Conservation (phyloP, 2,797 vertebrate species). For the Dromococcyx pavoninus region DNA sequence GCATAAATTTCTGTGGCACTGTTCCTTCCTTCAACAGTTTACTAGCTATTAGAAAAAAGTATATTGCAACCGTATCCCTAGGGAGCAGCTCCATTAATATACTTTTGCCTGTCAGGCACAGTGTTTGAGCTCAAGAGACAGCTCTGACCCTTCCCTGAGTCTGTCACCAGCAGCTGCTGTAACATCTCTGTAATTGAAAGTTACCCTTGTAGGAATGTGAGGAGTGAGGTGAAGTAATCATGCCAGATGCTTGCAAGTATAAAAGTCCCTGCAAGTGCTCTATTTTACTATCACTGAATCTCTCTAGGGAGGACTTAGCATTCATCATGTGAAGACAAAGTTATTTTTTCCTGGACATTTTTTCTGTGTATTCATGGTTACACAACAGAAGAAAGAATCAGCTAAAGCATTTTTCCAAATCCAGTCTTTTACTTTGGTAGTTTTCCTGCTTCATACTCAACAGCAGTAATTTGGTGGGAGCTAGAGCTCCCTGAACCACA, state of each 20-base stretch:
- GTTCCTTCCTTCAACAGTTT: background rate
- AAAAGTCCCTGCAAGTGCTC: background rate
- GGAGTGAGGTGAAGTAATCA: conserved; percentile 2
- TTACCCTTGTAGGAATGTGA: background rate
- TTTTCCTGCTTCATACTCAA: background rate
- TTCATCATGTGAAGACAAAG: background rate
- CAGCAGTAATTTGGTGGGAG: background rate
- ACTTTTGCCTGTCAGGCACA: background rate
- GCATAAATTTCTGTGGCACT: background rate
- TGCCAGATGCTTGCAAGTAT: background rate
- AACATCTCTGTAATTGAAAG: conserved; percentile 29
- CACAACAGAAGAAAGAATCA: background rate
- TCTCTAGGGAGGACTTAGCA: conserved; percentile 12
- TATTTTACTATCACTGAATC: background rate
- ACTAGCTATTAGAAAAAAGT: background rate
- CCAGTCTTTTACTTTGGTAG: background rate
- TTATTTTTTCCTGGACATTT: background rate
- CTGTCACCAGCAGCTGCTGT: conserved; percentile 15
- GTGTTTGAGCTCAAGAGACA: background rate
- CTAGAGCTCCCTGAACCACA: background rate
- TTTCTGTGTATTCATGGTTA: background rate
- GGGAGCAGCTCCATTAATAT: background rate
- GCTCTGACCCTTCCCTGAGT: conserved; percentile 2
- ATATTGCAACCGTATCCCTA: background rate
- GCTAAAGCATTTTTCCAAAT: background rate